Conservation (phyloP, 2,888 invertebrate species). For the Unio pictorum region DNA sequence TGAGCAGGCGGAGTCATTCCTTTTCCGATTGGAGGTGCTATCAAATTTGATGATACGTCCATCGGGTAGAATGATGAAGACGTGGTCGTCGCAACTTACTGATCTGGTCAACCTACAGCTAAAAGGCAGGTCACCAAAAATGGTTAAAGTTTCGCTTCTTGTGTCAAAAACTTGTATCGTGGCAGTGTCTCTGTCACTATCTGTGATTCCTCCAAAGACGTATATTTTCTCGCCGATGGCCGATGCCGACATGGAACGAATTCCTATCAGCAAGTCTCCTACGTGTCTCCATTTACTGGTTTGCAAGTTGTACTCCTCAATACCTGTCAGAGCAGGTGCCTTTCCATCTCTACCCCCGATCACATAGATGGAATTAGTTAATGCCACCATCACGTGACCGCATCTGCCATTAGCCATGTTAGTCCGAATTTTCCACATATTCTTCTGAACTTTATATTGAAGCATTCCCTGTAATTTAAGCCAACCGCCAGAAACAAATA, state of each 20-base stretch:
- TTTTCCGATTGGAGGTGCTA: slow-evolving; percentile 14
- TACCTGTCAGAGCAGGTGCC: slow-evolving; percentile 51
- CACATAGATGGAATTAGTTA: slow-evolving; percentile 51
- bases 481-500: slow-evolving; percentile 60
- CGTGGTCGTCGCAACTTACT: slow-evolving; percentile 42
- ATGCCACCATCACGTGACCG: slow-evolving; percentile 55
- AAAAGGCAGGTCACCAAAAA: slow-evolving; percentile 53
- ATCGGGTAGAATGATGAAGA: slow-evolving; percentile 52
- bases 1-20: slow-evolving; percentile 20
- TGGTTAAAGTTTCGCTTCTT: slow-evolving; percentile 38
- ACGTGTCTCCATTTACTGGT: slow-evolving; percentile 51
- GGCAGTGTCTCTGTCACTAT: slow-evolving; percentile 52
- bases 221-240: slow-evolving; percentile 54
- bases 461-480: slow-evolving; percentile 50
- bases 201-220: slow-evolving; percentile 54
- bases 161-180: slow-evolving; percentile 57
- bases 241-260: slow-evolving; percentile 51
- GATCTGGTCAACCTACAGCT: slow-evolving; percentile 52
- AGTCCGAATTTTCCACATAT: slow-evolving; percentile 54
- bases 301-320: slow-evolving; percentile 50
- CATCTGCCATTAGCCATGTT: slow-evolving; percentile 55
- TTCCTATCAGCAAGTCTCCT: slow-evolving; percentile 50
- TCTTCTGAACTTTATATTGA: slow-evolving; percentile 52
- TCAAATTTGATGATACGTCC: slow-evolving; percentile 52
- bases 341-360: slow-evolving; percentile 56